A percentile compares a stretch with the other conserved stretches of the same genome.
Conservation (phyloP, 2,113 vertebrate species). For the Muntiacus reevesi region DNA sequence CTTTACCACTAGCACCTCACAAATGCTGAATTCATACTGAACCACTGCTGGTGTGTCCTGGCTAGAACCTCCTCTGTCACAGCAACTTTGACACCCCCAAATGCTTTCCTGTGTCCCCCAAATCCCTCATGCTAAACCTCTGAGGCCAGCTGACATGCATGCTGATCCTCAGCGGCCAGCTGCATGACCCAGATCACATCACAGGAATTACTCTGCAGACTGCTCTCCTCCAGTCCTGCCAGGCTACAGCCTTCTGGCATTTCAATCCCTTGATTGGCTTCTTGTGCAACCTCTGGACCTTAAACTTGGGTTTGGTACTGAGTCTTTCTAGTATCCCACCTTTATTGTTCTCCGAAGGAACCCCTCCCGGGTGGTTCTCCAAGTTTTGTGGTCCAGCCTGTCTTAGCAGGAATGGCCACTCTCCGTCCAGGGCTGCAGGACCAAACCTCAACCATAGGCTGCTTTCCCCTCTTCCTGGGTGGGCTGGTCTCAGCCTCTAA, state of each 20-base stretch:
- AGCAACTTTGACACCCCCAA: background rate
- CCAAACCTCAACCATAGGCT: background rate
- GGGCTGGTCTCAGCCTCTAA: background rate
- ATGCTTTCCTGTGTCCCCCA: background rate
- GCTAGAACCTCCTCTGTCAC: background rate
- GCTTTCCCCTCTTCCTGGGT: background rate
- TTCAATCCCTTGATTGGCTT: background rate
- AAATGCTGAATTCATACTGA: background rate
- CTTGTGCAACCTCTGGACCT: background rate
- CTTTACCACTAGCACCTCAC: background rate
- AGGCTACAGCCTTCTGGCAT: background rate
- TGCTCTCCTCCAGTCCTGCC: background rate
- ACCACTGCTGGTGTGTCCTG: background rate
- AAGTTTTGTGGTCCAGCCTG: background rate
- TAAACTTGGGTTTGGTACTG: background rate
- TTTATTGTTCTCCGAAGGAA: background rate
- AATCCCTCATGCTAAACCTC: background rate
- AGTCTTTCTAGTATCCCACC: background rate
- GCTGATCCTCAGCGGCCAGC: background rate
- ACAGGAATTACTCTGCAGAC: background rate
- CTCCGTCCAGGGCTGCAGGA: background rate
- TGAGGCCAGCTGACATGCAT: background rate
- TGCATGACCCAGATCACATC: background rate
- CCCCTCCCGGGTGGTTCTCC: background rate
- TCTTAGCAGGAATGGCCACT: background rate